These are phyloP conservation scores for Euplexia lucipara DNA, from an alignment of 2,888 invertebrate genomes.

Conservation along the genomic window DNA sequence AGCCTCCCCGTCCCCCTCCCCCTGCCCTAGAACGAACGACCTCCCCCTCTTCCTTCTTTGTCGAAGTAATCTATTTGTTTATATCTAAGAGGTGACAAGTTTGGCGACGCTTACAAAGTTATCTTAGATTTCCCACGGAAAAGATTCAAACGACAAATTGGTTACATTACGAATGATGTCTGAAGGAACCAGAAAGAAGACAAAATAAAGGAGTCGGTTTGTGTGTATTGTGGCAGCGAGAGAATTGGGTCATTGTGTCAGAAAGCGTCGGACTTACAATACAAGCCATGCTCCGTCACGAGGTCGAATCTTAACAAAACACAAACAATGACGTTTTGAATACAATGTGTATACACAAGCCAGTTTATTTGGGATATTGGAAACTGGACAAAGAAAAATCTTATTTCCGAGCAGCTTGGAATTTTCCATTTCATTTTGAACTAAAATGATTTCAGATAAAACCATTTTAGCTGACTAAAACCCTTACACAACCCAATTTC, in stretches of 20 bases:
- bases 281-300: conserved; percentile 17
- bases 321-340: conserved; percentile 35
- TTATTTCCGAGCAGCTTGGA: conserved; percentile 1
- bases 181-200: conserved; percentile 11
- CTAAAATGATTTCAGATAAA: not conserved
- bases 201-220: conserved; percentile 20
- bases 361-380: conserved; percentile 13
- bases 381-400: not conserved
- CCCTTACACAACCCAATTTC: not conserved
- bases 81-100: conserved; percentile 28
- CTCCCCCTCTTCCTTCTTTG: not conserved
- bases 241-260: conserved; percentile 52
- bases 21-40: not conserved
- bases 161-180: conserved; percentile 18
- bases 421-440: conserved; percentile 7
- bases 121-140: conserved; percentile 8
- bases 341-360: conserved; percentile 28
- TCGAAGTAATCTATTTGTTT: conserved; percentile 30
- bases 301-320: conserved; percentile 29
- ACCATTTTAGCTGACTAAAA: not conserved
- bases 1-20: conserved; percentile 21
- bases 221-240: conserved; percentile 12
- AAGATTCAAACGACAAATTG: conserved; percentile 17
- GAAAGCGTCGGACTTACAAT: conserved; percentile 26
- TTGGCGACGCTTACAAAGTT: conserved; percentile 25